Percentiles rank a stretch among this genome's conserved stretches.
phyloP scores from a whole-genome alignment of 2,888 invertebrate genomes.

The Eudemis profundana region DNA sequence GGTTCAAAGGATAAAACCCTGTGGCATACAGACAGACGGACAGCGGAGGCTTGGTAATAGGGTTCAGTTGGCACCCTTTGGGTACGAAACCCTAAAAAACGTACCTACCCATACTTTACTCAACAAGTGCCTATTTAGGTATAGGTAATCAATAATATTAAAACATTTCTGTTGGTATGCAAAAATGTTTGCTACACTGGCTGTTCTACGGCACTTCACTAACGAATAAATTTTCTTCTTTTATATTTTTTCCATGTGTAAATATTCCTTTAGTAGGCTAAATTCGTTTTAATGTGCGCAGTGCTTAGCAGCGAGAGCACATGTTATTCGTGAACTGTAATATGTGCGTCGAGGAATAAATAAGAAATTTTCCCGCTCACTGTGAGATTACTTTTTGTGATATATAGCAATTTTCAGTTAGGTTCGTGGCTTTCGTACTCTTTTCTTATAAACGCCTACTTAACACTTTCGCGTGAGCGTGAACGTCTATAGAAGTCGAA shows the following conservation, averaged over 20 bases:
- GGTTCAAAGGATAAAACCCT: too few relatives aligned
- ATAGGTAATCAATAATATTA: too few relatives aligned
- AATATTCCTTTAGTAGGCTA: constrained; percentile 4
- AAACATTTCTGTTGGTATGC: too few relatives aligned
- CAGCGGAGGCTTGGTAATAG: too few relatives aligned
- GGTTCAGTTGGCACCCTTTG: too few relatives aligned
- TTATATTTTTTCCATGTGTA: constrained; percentile 14
- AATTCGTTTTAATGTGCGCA: constrained; percentile 27
- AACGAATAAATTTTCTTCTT: neutral
- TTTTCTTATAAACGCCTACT: neutral
- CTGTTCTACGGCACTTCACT: neutral
- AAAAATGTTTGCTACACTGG: neutral
- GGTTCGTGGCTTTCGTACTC: neutral
- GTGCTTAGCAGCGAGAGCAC: constrained; percentile 34
- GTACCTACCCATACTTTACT: too few relatives aligned
- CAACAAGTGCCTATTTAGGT: too few relatives aligned
- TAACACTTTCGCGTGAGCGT: too few relatives aligned
- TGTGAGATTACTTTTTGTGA: constrained; percentile 14
- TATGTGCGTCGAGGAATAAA: constrained; percentile 26
- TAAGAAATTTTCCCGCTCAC: constrained; percentile 22
- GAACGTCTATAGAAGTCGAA: too few relatives aligned
- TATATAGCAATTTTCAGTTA: neutral
- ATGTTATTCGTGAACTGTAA: constrained; percentile 32
- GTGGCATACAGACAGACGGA: too few relatives aligned
- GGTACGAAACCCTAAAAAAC: too few relatives aligned